Evolutionary conservation across 2,113 vertebrate genomes (phyloP), one percentile per base, ranked within the genome.

Genomic region (Catharus bicknelli): DNA sequence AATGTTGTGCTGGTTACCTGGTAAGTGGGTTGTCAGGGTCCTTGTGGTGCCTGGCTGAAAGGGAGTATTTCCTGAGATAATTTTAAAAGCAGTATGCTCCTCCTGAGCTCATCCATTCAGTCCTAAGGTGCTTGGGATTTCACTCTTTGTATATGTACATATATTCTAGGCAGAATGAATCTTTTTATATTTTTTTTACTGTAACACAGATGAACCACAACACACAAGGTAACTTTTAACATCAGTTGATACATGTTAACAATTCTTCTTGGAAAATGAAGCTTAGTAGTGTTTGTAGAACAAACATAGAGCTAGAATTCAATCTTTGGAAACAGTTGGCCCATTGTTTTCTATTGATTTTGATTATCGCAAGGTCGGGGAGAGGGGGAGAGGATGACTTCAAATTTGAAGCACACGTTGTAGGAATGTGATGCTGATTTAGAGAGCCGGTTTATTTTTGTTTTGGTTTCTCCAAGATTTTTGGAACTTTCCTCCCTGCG

Each of bases 401-500:
- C 26, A 61, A 20, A 42, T 82, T 25, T 57, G 50, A 86, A 84
- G 45, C n/a, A 18, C 10, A 34, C 8, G 30, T 17, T 29, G 15
- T 3, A 54, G 36, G 53, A 74, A n/a, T 5, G 64, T 2, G 50
- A 32, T 3, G 58, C 7, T 32, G 40, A 30, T 16, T 72, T 19
- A 34, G 59, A 66, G 72, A 81, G 63, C 21, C 11, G 19, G 16
- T 63, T 91, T 55, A 3, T 27, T 94, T 90, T 54, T 26, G 23
- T 67, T 76, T 26, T 32, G 2, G 11, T 77, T 54, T 51, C 34
- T 53, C 43, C n/a, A 1, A 19, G 38, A 2, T 26, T 72, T 77
- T 16, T 9, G 1, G 29, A 2, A 2, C 26, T 55, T 10, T 4
- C 10, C 10, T 34, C 8, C 5, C 51, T 0, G 36, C 0, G 4